Conservation (phyloP, 2,888 invertebrate species). For the Conistra vaccinii region DNA sequence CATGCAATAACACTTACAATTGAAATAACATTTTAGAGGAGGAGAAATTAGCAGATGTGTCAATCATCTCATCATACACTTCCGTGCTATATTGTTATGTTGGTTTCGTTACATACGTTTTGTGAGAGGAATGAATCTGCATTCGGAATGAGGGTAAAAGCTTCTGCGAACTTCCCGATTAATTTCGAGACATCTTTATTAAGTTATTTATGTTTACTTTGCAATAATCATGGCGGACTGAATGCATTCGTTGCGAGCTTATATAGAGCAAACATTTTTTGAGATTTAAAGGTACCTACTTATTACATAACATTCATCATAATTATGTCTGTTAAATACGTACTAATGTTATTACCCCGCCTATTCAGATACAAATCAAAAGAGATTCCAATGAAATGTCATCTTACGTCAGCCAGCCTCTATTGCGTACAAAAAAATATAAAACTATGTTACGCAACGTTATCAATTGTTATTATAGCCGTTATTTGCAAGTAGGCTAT, state of each 20-base stretch:
- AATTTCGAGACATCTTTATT: slow-evolving; percentile 53
- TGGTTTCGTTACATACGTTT: slow-evolving; percentile 49
- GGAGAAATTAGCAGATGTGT: slow-evolving; percentile 46
- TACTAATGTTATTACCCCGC: slow-evolving; percentile 32
- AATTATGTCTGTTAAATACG: slow-evolving; percentile 14
- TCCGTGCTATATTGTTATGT: slow-evolving; percentile 45
- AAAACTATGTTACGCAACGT: slow-evolving; percentile 55
- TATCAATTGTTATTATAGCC: slow-evolving; percentile 61
- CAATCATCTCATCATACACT: slow-evolving; percentile 38
- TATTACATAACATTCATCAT: slow-evolving; percentile 6
- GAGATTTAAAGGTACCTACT: background rate
- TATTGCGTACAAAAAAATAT: slow-evolving; percentile 50
- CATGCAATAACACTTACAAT: slow-evolving; percentile 32
- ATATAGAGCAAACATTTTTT: background rate
- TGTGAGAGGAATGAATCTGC: slow-evolving; percentile 40
- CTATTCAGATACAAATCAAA: slow-evolving; percentile 46
- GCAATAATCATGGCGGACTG: slow-evolving; percentile 18
- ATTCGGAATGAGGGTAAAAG: slow-evolving; percentile 64
- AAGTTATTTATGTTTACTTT: slow-evolving; percentile 42
- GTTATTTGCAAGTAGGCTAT: slow-evolving; percentile 64
- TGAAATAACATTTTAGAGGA: slow-evolving; percentile 34
- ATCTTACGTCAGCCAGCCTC: slow-evolving; percentile 54
- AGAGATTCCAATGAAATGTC: slow-evolving; percentile 36
- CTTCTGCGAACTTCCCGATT: slow-evolving; percentile 43
- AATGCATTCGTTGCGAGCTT: slow-evolving; percentile 5